Evolutionary conservation across 2,888 invertebrate species (phyloP).

Genomic region (Ligdia adustata): DNA sequence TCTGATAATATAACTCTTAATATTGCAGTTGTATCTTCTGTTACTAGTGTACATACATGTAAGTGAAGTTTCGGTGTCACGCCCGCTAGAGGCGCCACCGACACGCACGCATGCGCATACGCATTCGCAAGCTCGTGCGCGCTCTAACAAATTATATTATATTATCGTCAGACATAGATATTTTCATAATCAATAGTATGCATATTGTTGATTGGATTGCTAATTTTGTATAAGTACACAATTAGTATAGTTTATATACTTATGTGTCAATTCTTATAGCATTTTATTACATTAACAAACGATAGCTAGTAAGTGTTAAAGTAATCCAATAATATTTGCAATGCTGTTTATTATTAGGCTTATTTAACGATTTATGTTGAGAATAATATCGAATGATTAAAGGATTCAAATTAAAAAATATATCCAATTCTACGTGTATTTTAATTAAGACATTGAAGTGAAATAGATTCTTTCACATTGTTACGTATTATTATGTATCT

Average conservation of each 20-base stretch:
- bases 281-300: slow-evolving; percentile 82
- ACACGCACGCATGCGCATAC: slow-evolving; percentile 29
- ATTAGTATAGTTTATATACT: slow-evolving; percentile 85
- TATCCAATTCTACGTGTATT: slow-evolving; percentile 31
- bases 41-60: slow-evolving; percentile 63
- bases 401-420: slow-evolving; percentile 22
- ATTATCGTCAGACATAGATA: slow-evolving; percentile 72
- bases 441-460: slow-evolving; percentile 12
- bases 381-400: slow-evolving; percentile 37
- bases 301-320: slow-evolving; percentile 83
- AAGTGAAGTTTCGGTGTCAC: slow-evolving; percentile 68
- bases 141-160: slow-evolving; percentile 60
- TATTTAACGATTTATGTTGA: slow-evolving; percentile 55
- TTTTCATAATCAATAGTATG: slow-evolving; percentile 81
- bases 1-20: slow-evolving; percentile 69
- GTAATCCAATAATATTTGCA: slow-evolving; percentile 67
- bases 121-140: too few species aligned
- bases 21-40: slow-evolving; percentile 67
- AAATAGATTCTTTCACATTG: slow-evolving; percentile 14
- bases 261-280: slow-evolving; percentile 85
- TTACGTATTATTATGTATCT: slow-evolving; percentile 7
- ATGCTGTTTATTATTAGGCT: slow-evolving; percentile 70
- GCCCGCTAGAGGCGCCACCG: slow-evolving; percentile 33
- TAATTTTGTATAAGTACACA: slow-evolving; percentile 83
- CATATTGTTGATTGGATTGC: slow-evolving; percentile 81